phyloP scores from a whole-genome alignment of 2,888 invertebrate genomes.

The Periphyllus acericola region DNA sequence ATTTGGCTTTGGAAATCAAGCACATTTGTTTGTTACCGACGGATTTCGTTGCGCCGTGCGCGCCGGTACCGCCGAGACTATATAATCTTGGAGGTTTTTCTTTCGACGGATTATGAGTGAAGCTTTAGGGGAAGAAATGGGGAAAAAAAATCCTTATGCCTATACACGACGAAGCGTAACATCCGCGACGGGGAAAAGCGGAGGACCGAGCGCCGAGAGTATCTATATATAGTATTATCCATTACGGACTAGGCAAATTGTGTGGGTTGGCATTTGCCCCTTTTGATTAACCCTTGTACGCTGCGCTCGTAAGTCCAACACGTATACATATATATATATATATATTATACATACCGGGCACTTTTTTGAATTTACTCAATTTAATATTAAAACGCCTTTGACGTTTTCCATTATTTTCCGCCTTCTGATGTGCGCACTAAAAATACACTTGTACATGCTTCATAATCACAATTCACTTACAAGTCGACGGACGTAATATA shows the following conservation, averaged over 20 bases:
- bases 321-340: too few species aligned
- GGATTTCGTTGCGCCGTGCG: background rate
- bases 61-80: background rate
- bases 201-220: too few species aligned
- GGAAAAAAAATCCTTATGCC: background rate
- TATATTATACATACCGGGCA: background rate
- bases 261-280: background rate
- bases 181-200: background rate
- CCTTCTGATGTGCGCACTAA: background rate
- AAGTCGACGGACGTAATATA: background rate
- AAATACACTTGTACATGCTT: slow-evolving; percentile 7
- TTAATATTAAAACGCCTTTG: slow-evolving; percentile 35
- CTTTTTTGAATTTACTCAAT: slow-evolving; percentile 12
- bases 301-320: background rate
- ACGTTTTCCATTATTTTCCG: slow-evolving; percentile 22
- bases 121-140: background rate
- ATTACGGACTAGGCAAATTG: background rate
- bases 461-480: slow-evolving; percentile 27
- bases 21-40: background rate
- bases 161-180: background rate
- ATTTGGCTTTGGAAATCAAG: background rate
- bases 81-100: background rate
- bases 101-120: background rate
- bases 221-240: background rate
- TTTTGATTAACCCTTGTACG: background rate